Conservation (phyloP, 1,140 invertebrate species). For the Teleogryllus occipitalis region DNA sequence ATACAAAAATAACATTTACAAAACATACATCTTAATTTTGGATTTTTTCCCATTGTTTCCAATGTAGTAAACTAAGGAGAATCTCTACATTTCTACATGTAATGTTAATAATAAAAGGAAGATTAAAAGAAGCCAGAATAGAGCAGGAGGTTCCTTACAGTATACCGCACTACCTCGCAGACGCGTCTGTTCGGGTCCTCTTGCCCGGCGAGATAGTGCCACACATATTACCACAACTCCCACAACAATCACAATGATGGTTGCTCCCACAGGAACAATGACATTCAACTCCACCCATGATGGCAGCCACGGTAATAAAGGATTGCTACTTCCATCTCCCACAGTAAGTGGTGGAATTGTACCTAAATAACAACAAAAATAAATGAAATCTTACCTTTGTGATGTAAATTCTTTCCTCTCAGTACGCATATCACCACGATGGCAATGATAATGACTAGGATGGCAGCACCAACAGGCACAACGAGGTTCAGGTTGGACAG, state of each 20-base stretch:
- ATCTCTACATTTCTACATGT: not conserved
- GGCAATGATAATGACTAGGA: constrained; percentile 83
- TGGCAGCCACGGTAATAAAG: constrained; percentile 69
- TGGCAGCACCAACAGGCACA: constrained; percentile 84
- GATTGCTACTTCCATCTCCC: constrained; percentile 45
- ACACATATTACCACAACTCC: constrained; percentile 83
- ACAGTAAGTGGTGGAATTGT: constrained; percentile 68
- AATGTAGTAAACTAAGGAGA: not conserved
- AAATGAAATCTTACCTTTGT: constrained; percentile 61
- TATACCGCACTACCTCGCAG: constrained; percentile 53
- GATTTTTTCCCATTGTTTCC: not conserved
- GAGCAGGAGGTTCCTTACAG: not conserved
- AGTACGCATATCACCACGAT: constrained; percentile 86
- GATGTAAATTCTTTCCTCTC: constrained; percentile 65
- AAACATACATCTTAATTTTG: too few species aligned
- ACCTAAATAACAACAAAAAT: constrained; percentile 44
- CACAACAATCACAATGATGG: constrained; percentile 76
- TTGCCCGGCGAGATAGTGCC: constrained; percentile 64
- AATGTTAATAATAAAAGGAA: not conserved
- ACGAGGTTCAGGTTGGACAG: constrained; percentile 85
- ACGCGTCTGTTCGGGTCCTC: constrained; percentile 63
- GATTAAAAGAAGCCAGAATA: not conserved
- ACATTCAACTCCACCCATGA: constrained; percentile 80
- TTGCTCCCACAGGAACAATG: constrained; percentile 72
- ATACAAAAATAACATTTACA: too few species aligned